phyloP scores from a whole-genome alignment of 2,888 invertebrate genomes.

The Polydrusus cervinus region DNA sequence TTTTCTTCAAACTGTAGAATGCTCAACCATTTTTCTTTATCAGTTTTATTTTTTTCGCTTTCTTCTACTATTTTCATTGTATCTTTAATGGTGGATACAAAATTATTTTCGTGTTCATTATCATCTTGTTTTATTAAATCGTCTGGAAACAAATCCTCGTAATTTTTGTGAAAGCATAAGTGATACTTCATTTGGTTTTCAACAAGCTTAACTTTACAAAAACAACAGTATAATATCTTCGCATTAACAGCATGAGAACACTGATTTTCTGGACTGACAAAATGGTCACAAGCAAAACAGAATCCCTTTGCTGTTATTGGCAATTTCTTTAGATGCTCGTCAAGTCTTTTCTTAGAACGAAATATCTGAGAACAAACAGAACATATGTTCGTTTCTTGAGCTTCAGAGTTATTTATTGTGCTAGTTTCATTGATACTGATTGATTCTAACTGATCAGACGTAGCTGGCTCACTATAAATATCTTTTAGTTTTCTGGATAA shows the following conservation, averaged over 20 bases:
- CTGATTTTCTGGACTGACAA: background rate
- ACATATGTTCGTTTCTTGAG: background rate
- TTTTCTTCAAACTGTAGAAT: background rate
- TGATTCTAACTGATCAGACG: background rate
- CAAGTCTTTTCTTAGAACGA: background rate
- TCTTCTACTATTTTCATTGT: background rate
- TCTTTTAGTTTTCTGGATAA: too few relatives aligned
- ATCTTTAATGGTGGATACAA: background rate
- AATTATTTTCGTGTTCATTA: background rate
- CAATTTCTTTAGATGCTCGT: background rate
- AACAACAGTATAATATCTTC: background rate
- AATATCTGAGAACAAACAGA: background rate
- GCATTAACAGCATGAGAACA: background rate
- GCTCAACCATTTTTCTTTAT: background rate
- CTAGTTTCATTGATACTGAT: background rate
- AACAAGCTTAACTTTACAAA: background rate
- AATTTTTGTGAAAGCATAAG: background rate
- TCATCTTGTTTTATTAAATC: background rate
- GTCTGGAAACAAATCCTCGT: background rate
- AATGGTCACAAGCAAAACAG: background rate
- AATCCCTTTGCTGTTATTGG: background rate
- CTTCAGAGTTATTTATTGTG: background rate
- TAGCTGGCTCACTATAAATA: background rate
- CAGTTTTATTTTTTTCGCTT: background rate
- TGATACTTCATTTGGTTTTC: background rate